Evolutionary conservation across 2,797 vertebrate genomes (phyloP), one percentile per base, ranked within the genome.

Genomic region (Eulemur rubriventer): DNA sequence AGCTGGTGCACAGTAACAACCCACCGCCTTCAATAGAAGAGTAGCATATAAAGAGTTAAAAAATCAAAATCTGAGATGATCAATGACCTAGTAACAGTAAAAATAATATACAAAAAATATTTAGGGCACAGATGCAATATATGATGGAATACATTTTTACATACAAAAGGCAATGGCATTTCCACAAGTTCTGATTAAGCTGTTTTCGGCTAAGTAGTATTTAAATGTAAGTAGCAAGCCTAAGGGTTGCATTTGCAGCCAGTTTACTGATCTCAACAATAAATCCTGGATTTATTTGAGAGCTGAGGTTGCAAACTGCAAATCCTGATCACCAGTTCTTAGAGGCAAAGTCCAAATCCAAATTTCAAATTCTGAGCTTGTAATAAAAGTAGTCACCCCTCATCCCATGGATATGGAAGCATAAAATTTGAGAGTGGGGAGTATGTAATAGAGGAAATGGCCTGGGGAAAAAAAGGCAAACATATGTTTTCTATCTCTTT

Each of bases 321-420:
- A 93, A 95, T 88, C 78, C 48, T 52, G 35, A 79, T 82, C 82
- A 48, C 63, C 41, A 86, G 18, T 46, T 69, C 86, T 96, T 46
- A 86, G 63, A 75, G 76, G 72, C 46, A 91, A 89, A 96, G 52
- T 59, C 73, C 22, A 96, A 86, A 73, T 79, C 83, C 57, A 94
- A 86, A 90, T 85, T 90, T 88, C 35, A 59, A 48, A 35, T 63
- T 96, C 30, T 83, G 57, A 79, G 69, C 55, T 57, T 57, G 55
- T 57, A 26, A 57, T 57, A 57, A 57, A 4, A 24, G 55, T 57
- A 57, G 55, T 57, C 55, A 26, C 55, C 24, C 55, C 3, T 57
- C 24, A 2, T 26, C 55, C 55, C 24, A 57, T 26, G 55, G 9
- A 57, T 26, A 57, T 57, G 22, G 55, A 57, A 57, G 55, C 24